Evolutionary conservation across 2,888 invertebrate species (phyloP), one percentile per base, ranked within the genome.

Genomic region (Drosophila mimetica): DNA sequence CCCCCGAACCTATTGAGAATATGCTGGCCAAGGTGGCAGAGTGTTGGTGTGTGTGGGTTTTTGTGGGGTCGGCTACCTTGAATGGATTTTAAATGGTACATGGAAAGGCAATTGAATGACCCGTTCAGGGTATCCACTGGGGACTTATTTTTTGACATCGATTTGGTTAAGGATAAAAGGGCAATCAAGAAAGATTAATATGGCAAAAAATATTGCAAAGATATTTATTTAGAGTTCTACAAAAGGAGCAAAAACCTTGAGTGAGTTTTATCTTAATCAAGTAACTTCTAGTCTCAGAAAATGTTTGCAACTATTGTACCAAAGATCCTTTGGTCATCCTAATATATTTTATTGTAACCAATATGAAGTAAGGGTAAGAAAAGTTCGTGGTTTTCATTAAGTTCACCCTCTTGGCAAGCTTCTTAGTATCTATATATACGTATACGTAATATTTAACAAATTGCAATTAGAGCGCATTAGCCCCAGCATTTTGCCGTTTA

Each of bases 41-140:
- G 25, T 59, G 32, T 53, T 41, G 25, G 47, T 20, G 57, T 20
- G 57, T 50, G 61, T 75, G 77, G 75, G 78, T 73, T 71, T 85
- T 72, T 74, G 53, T 66, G 69, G 59, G 30, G 61, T 67, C 59
- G 60, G 71, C 67, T 61, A 73, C 86, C 77, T 74, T 79, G 70
- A 82, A 70, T 53, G 75, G 75, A 69, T 83, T 83, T 86, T 74
- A 82, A 87, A 76, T 67, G 79, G 58, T 70, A 82, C 86, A 87
- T 71, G 79, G 83, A 82, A 82, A 85, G 79, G 76, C 83, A 72
- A 87, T 82, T 66, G 77, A 74, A 82, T 61, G 63, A 53, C 47
- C 44, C 25, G 57, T 41, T 20, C 32, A 67, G 58, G 51, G 60
- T 39, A 39, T 46, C 7, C 7, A 18, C 1, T 0, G 37, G 37